phyloP scores from a whole-genome alignment of 2,888 invertebrate species.

The Microctonus aethiopoides region DNA sequence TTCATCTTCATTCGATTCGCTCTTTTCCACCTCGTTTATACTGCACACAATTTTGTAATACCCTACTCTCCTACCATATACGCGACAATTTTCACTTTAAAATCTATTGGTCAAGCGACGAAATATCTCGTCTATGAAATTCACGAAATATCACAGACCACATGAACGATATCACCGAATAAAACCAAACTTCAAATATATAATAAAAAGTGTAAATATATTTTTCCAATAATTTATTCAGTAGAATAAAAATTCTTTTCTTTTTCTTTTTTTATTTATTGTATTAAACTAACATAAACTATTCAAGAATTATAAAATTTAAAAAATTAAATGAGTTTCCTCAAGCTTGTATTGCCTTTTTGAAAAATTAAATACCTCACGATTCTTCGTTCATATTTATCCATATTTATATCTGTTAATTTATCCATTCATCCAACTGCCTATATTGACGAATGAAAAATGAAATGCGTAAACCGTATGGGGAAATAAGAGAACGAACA shows the following conservation, averaged over 20 bases:
- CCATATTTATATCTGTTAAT: slow-evolving; percentile 47
- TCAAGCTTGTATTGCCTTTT: neutral
- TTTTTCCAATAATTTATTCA: too few species aligned
- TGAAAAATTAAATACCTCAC: slow-evolving; percentile 11
- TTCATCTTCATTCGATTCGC: slow-evolving; percentile 31
- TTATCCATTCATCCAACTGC: slow-evolving; percentile 54
- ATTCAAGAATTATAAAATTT: neutral
- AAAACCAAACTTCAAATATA: neutral
- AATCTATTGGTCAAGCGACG: slow-evolving; percentile 59
- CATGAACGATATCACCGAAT: slow-evolving; percentile 31
- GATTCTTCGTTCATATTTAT: slow-evolving; percentile 36
- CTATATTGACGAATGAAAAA: slow-evolving; percentile 39
- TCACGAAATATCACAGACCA: slow-evolving; percentile 62
- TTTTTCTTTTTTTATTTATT: neutral
- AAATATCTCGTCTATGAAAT: slow-evolving; percentile 54
- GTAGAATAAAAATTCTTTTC: neutral
- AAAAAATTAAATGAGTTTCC: neutral
- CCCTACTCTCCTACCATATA: slow-evolving; percentile 29
- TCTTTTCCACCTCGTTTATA: slow-evolving; percentile 38
- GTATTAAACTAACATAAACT: too few species aligned
- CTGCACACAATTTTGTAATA: slow-evolving; percentile 34
- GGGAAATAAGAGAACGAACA: neutral
- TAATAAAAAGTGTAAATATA: neutral
- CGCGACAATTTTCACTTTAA: slow-evolving; percentile 47
- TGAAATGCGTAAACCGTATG: neutral